phyloP scores from a whole-genome alignment of 2,113 vertebrate species.

The Platanista minor region DNA sequence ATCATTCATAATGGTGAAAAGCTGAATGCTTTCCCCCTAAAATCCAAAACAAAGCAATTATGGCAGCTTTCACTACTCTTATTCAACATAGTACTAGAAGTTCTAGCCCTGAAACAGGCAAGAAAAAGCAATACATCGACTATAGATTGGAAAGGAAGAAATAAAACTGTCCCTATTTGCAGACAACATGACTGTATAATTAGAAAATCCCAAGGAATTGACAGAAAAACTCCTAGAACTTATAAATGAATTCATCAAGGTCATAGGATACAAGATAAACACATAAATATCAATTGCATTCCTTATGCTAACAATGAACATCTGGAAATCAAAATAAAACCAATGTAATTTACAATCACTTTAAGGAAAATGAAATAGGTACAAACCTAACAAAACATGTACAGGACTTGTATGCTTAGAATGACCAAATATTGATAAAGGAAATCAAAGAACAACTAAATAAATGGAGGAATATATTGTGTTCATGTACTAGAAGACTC shows the following conservation, averaged over 20 bases:
- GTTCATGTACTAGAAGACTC: not conserved
- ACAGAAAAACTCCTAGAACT: not conserved
- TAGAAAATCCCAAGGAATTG: constrained; percentile 5
- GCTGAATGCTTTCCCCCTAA: not conserved
- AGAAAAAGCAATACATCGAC: not conserved
- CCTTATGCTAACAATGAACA: not conserved
- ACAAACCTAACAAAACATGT: not conserved
- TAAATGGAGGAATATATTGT: not conserved
- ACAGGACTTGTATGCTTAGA: not conserved
- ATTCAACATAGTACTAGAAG: not conserved
- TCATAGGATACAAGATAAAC: not conserved
- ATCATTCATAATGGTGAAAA: not conserved
- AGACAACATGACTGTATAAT: not conserved
- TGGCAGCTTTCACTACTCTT: not conserved
- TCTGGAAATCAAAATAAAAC: constrained; percentile 10
- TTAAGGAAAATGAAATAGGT: not conserved
- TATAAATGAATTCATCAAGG: not conserved
- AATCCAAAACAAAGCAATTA: not conserved
- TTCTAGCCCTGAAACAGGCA: not conserved
- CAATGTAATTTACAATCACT: not conserved
- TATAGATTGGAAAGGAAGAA: not conserved
- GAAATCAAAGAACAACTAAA: not conserved
- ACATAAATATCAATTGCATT: not conserved
- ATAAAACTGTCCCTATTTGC: not conserved
- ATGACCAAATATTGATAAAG: not conserved